Conservation (phyloP, 2,113 vertebrate genomes). For the Siphamia tubifer region DNA sequence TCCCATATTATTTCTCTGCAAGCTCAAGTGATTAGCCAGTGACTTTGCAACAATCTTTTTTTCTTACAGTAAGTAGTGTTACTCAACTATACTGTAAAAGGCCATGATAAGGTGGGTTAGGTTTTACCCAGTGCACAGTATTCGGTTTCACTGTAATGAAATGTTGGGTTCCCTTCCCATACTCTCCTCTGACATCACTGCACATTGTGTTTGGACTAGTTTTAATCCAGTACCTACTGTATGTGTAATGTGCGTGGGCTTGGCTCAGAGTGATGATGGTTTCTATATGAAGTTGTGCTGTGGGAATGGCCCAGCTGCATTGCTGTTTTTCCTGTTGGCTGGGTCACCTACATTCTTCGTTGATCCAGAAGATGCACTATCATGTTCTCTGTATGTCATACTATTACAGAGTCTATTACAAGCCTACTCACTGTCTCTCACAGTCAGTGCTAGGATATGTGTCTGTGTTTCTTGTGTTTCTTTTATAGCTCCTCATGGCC, state of each 20-base stretch:
- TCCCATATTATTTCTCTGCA: slow-evolving; percentile 44
- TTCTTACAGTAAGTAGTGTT: not conserved
- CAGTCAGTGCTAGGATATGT: not conserved
- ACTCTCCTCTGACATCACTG: not conserved
- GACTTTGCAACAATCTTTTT: slow-evolving; percentile 22
- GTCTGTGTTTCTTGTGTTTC: not conserved
- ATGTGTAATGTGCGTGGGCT: not conserved
- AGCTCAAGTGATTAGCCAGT: slow-evolving; percentile 37
- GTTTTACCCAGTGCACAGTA: not conserved
- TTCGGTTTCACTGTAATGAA: not conserved
- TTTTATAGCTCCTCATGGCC: not conserved
- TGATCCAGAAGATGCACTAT: slow-evolving; percentile 36
- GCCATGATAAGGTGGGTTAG: not conserved
- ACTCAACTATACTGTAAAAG: slow-evolving; percentile 4
- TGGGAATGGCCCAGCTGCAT: slow-evolving; percentile 14
- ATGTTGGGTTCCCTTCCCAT: not conserved
- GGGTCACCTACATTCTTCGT: slow-evolving; percentile 34
- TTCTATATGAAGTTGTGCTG: slow-evolving; percentile 11
- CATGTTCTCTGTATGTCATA: slow-evolving; percentile 28
- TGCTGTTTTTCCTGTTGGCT: slow-evolving; percentile 41
- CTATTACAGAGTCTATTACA: slow-evolving; percentile 6
- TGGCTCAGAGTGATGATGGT: not conserved
- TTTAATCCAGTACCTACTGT: not conserved
- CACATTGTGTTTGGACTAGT: not conserved
- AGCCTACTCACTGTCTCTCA: not conserved